Conservation (phyloP, 2,888 invertebrate species). For the Lepetodrilus schrolli region DNA sequence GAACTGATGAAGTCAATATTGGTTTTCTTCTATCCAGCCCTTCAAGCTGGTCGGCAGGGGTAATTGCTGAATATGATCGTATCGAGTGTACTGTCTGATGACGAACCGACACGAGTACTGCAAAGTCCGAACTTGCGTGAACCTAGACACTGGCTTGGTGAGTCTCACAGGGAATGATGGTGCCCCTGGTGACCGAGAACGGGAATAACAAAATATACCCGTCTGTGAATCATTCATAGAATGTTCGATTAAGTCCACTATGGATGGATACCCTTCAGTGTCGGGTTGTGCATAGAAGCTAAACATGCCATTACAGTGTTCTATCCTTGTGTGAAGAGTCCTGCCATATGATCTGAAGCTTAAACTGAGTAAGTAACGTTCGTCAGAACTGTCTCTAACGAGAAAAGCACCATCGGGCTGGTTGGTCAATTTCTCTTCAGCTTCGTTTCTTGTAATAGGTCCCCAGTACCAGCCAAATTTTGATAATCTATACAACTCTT, state of each 20-base stretch:
- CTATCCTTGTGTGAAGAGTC: slow-evolving; percentile 85
- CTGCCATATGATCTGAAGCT: slow-evolving; percentile 83
- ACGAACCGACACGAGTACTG: slow-evolving; percentile 85
- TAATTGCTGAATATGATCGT: slow-evolving; percentile 83
- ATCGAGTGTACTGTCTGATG: slow-evolving; percentile 82
- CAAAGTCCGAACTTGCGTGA: slow-evolving; percentile 82
- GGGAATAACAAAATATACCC: slow-evolving; percentile 84
- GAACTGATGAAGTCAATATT: slow-evolving; percentile 64
- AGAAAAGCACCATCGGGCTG: slow-evolving; percentile 86
- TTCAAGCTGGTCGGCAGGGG: slow-evolving; percentile 80
- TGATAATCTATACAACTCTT: slow-evolving; percentile 76
- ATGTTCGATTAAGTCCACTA: slow-evolving; percentile 84
- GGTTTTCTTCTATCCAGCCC: slow-evolving; percentile 75
- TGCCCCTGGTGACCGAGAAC: slow-evolving; percentile 81
- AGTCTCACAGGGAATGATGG: slow-evolving; percentile 85
- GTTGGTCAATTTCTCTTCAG: slow-evolving; percentile 82
- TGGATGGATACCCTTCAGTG: slow-evolving; percentile 76
- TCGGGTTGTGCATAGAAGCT: slow-evolving; percentile 76
- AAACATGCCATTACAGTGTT: slow-evolving; percentile 82
- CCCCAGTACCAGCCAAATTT: slow-evolving; percentile 85
- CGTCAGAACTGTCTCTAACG: slow-evolving; percentile 84
- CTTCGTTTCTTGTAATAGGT: slow-evolving; percentile 82
- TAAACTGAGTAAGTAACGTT: slow-evolving; percentile 82
- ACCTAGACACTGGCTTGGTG: slow-evolving; percentile 84
- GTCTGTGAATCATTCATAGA: slow-evolving; percentile 84